Evolutionary conservation across 1,140 invertebrate genomes (phyloP).

Genomic region (Adoxophyes honmai): DNA sequence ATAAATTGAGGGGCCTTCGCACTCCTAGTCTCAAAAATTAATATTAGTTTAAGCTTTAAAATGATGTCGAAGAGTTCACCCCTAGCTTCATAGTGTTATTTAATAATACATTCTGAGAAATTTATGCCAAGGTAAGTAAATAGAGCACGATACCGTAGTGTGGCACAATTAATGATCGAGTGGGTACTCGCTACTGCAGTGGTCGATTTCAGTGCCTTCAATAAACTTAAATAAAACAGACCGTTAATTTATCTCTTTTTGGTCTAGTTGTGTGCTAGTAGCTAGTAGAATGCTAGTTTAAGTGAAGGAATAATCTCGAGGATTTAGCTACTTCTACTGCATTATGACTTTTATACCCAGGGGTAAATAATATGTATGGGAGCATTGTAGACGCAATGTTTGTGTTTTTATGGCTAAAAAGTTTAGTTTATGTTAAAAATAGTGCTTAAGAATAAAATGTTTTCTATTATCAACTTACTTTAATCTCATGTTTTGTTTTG

Average conservation of each 20-base stretch:
- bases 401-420: no score
- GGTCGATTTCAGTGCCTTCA: slow-evolving; percentile 1
- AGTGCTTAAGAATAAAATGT: no score
- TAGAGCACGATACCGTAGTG: not conserved
- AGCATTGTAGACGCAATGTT: no score
- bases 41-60: slow-evolving; percentile 3
- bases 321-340: not conserved
- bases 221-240: slow-evolving; percentile 9
- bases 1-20: slow-evolving; percentile 7
- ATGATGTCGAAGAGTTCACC: not conserved
- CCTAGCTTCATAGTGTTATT: slow-evolving; percentile 6
- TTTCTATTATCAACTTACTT: no score
- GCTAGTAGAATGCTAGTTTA: not conserved
- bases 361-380: no score
- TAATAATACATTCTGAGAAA: not conserved
- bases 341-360: slow-evolving; percentile 3
- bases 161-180: slow-evolving; percentile 11
- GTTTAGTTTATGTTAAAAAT: no score
- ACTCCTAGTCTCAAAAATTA: slow-evolving; percentile 5
- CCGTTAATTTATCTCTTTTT: not conserved
- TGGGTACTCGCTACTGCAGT: slow-evolving; percentile 13
- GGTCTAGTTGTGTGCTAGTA: no score
- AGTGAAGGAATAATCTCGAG: not conserved
- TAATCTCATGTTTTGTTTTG: no score
- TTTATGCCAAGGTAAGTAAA: slow-evolving; percentile 8